These are phyloP conservation scores for Centropyge bicolor DNA, from an alignment of 2,797 vertebrate species.

Conservation along the genomic window DNA sequence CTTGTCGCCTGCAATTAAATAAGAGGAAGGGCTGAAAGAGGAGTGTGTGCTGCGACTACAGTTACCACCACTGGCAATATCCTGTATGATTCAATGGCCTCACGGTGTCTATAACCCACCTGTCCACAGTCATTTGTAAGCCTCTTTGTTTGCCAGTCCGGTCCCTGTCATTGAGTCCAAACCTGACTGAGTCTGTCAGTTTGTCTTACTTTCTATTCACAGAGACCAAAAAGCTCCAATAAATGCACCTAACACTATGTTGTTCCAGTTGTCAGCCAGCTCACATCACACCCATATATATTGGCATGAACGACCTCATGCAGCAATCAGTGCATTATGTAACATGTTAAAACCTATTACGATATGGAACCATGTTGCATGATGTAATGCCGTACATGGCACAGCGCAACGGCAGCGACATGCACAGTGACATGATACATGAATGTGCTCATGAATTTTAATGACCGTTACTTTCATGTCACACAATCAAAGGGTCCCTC, in stretches of 20 bases:
- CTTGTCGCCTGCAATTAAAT: conserved; percentile 53
- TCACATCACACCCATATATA: conserved; percentile 3
- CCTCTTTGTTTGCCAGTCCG: conserved; percentile 26
- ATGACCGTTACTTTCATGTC: conserved; percentile 45
- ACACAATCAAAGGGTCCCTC: conserved; percentile 30
- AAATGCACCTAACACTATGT: neutral
- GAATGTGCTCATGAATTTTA: conserved; percentile 41
- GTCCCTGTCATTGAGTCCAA: conserved; percentile 25
- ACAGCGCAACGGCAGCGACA: conserved; percentile 8
- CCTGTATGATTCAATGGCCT: conserved; percentile 43
- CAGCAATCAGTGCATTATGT: neutral
- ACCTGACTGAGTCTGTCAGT: neutral
- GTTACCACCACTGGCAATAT: conserved; percentile 41
- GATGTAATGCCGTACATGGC: conserved; percentile 9
- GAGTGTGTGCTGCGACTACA: conserved; percentile 40
- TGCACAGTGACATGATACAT: conserved; percentile 6
- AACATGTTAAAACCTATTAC: neutral
- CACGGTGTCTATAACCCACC: conserved; percentile 29
- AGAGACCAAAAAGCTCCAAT: neutral
- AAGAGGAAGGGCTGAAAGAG: conserved; percentile 43
- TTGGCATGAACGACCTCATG: neutral
- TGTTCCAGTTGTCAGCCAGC: neutral
- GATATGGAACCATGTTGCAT: conserved; percentile 7
- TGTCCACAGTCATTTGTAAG: conserved; percentile 21
- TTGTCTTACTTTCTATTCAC: neutral